phyloP scores from a whole-genome alignment of 1,140 invertebrate genomes.

The Bacillus rossius region DNA sequence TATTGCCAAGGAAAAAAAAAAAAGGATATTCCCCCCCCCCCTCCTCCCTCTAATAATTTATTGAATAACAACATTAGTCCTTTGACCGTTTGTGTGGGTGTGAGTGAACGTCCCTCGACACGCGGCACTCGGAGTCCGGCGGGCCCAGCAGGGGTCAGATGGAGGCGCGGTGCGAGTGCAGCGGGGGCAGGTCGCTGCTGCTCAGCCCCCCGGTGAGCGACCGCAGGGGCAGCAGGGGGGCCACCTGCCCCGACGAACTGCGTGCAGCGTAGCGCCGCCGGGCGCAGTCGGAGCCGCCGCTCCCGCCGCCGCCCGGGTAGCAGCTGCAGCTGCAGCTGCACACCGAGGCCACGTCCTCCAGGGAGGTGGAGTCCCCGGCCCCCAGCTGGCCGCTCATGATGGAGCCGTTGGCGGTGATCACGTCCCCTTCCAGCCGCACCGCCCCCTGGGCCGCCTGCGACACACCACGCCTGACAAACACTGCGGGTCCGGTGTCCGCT shows the following conservation, averaged over 20 bases:
- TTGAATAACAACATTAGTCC: too few species aligned
- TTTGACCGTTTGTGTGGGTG: not conserved
- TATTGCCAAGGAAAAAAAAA: not conserved
- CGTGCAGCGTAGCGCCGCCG: slow-evolving; percentile 56
- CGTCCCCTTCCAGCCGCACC: slow-evolving; percentile 56
- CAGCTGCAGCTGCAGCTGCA: slow-evolving; percentile 79
- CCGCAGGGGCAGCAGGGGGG: slow-evolving; percentile 58
- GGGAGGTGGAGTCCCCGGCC: slow-evolving; percentile 10
- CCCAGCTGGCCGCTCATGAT: slow-evolving; percentile 17
- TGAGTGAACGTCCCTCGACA: too few species aligned
- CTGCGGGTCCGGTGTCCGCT: too few species aligned
- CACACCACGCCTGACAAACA: too few species aligned
- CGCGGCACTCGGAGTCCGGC: not conserved
- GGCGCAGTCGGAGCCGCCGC: not conserved
- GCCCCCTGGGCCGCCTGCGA: slow-evolving; percentile 49
- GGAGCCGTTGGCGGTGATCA: slow-evolving; percentile 54
- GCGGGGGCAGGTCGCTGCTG: slow-evolving; percentile 7
- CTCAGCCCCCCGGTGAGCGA: not conserved
- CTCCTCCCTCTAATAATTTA: too few species aligned
- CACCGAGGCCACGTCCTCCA: slow-evolving; percentile 63
- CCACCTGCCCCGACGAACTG: slow-evolving; percentile 64
- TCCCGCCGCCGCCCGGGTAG: slow-evolving; percentile 34
- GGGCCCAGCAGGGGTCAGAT: slow-evolving; percentile 12
- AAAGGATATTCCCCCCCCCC: too few species aligned
- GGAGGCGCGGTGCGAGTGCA: slow-evolving; percentile 11